Evolutionary conservation across 2,888 invertebrate species (phyloP).

Genomic region (Plagodis pulveraria): DNA sequence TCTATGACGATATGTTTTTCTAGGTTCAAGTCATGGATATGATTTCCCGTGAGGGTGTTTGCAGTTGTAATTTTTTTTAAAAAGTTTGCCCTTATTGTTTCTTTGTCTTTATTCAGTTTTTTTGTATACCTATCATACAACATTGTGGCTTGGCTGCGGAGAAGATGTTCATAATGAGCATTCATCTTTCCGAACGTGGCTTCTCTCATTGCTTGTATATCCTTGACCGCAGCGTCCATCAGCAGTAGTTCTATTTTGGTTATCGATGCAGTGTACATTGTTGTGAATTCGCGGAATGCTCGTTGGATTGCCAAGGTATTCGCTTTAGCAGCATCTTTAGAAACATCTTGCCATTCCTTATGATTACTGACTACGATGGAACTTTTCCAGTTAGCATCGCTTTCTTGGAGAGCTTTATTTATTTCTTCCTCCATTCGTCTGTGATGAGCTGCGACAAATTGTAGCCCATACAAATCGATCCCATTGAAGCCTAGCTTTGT

Average conservation of each 20-base stretch:
- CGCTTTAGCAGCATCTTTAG: constrained; percentile 42
- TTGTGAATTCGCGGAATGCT: constrained; percentile 60
- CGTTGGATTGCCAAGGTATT: constrained; percentile 58
- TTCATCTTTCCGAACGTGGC: constrained; percentile 57
- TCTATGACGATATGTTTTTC: constrained; percentile 71
- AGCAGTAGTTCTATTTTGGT: constrained; percentile 62
- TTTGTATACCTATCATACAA: constrained; percentile 59
- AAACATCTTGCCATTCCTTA: constrained; percentile 49
- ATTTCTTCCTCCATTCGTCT: constrained; percentile 53
- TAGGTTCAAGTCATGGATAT: constrained; percentile 65
- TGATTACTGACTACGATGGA: constrained; percentile 43
- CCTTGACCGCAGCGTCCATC: constrained; percentile 55
- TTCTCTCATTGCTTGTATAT: constrained; percentile 54
- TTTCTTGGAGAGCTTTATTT: constrained; percentile 48
- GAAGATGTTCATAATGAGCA: constrained; percentile 46
- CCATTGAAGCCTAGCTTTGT: constrained; percentile 59
- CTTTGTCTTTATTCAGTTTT: constrained; percentile 55
- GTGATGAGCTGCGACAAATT: constrained; percentile 50
- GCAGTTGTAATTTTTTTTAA: constrained; percentile 50
- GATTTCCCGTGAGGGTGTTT: constrained; percentile 43
- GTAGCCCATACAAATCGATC: constrained; percentile 54
- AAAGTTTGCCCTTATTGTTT: constrained; percentile 56
- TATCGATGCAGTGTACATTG: constrained; percentile 57
- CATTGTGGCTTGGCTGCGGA: constrained; percentile 63
- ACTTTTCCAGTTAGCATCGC: constrained; percentile 61